Percentiles rank a stretch among this genome's conserved stretches.
Evolutionary conservation across 1,140 invertebrate genomes (phyloP).

Genomic region (Bombyx mori): ASM3026992v2 NC_085113.1:4598501-4599000

Average conservation of each 20-base stretch:
- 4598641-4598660: conserved; percentile 15
- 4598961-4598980: not conserved
- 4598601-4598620: conserved; percentile 26
- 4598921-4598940: not conserved
- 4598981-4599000: not conserved
- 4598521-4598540: conserved; percentile 21
- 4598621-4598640: conserved; percentile 19
- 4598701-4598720: conserved; percentile 17
- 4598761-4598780: conserved; percentile 10
- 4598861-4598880: conserved; percentile 44
- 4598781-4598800: no score
- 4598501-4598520: conserved; percentile 14
- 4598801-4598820: no score
- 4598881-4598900: conserved; percentile 16
- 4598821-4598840: no score
- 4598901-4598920: not conserved
- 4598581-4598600: conserved; percentile 51
- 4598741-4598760: conserved; percentile 54
- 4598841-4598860: conserved; percentile 16
- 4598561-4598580: conserved; percentile 28
- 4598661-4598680: conserved; percentile 11
- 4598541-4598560: conserved; percentile 33
- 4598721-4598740: conserved; percentile 29
- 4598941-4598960: no score
- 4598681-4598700: conserved; percentile 13